phyloP scores from a whole-genome alignment of 2,797 vertebrate genomes.

The Oryzias sinensis region DNA sequence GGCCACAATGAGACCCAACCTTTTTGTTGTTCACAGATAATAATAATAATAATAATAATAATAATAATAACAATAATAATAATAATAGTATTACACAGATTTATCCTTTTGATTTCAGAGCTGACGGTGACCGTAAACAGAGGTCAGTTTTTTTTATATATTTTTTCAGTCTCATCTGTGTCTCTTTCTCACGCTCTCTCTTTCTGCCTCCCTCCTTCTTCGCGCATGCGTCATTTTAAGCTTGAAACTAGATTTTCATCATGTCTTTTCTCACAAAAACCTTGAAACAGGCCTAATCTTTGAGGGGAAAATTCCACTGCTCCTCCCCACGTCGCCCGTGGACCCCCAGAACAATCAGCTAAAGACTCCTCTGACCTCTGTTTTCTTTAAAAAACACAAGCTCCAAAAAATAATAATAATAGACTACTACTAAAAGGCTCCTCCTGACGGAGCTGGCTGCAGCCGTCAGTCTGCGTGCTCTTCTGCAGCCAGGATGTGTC shows the following conservation, averaged over 20 bases:
- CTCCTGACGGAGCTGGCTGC: constrained; percentile 22
- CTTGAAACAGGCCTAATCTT: constrained; percentile 30
- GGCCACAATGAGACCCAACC: no score
- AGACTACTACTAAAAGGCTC: constrained; percentile 8
- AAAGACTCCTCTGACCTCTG: constrained; percentile 24
- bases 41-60: no score
- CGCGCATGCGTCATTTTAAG: constrained; percentile 59
- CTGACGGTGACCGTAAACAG: no score
- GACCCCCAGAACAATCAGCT: constrained; percentile 42
- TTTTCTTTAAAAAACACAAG: constrained; percentile 14
- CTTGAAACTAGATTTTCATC: constrained; percentile 48
- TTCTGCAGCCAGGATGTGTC: constrained; percentile 44
- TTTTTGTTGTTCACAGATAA: no score
- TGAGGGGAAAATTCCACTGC: constrained; percentile 15
- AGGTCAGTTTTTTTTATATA: not conserved
- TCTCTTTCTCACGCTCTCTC: constrained; percentile 53
- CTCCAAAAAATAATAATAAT: not conserved
- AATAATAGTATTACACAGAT: no score
- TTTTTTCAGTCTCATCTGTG: constrained; percentile 32
- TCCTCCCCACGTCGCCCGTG: no score
- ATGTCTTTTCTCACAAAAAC: constrained; percentile 25
- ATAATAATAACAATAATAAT: no score
- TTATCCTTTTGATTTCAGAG: no score
- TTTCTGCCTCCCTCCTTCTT: constrained; percentile 22
- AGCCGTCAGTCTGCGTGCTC: constrained; percentile 35